phyloP scores from a whole-genome alignment of 2,888 invertebrate species.

The Syritta pipiens region DNA sequence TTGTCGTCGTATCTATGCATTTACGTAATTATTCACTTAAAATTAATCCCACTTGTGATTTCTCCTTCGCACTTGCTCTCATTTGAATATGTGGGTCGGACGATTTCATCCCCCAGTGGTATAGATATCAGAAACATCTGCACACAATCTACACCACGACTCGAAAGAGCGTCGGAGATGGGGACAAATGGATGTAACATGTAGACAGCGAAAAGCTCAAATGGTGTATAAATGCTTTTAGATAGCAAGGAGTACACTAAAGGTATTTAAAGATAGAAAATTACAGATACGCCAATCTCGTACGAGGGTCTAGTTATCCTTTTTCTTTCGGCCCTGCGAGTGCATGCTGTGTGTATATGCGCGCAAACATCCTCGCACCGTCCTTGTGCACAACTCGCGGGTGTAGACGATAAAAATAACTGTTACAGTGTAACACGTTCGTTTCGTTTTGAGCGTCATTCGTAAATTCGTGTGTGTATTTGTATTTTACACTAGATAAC shows the following conservation, averaged over 20 bases:
- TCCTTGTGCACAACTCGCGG: slow-evolving; percentile 41
- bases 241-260: slow-evolving; percentile 8
- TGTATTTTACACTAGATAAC: slow-evolving; percentile 36
- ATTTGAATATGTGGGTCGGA: slow-evolving; percentile 35
- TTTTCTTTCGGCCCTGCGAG: neutral
- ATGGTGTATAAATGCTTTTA: slow-evolving; percentile 10
- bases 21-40: slow-evolving; percentile 58
- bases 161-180: too few species aligned
- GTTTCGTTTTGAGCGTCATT: neutral
- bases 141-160: neutral
- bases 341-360: slow-evolving; percentile 15
- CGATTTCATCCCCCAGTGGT: slow-evolving; percentile 28
- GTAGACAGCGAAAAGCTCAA: slow-evolving; percentile 34
- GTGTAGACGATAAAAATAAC: slow-evolving; percentile 31
- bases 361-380: slow-evolving; percentile 32
- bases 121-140: slow-evolving; percentile 14
- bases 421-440: slow-evolving; percentile 17
- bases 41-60: slow-evolving; percentile 45
- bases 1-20: neutral
- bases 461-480: slow-evolving; percentile 2
- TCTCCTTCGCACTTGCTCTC: slow-evolving; percentile 40
- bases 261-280: slow-evolving; percentile 8
- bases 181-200: slow-evolving; percentile 38
- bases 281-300: slow-evolving; percentile 3
- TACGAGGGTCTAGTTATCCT: too few species aligned